These are phyloP conservation scores for Syrrhaptes paradoxus DNA, from an alignment of 2,113 vertebrate species.

Conservation along the genomic window DNA sequence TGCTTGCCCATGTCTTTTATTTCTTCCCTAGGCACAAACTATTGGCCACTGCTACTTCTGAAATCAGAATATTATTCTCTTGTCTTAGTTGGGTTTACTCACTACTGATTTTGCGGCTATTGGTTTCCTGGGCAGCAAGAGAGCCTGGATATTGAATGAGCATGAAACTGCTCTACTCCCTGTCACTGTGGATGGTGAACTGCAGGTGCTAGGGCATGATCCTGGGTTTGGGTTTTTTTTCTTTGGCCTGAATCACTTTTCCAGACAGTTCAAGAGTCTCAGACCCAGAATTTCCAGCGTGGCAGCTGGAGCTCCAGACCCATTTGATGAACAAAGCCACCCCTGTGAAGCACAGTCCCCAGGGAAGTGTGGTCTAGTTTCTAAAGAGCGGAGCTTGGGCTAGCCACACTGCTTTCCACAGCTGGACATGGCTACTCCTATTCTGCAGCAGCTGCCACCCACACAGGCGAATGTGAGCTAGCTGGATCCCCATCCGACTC, in stretches of 20 bases:
- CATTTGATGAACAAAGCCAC: not conserved
- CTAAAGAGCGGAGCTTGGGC: not conserved
- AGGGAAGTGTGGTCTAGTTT: conserved; percentile 21
- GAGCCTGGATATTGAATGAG: not conserved
- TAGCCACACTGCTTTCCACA: conserved; percentile 33
- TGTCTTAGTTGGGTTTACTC: conserved; percentile 10
- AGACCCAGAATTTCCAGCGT: not conserved
- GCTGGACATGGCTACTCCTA: conserved; percentile 11
- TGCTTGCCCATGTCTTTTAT: not conserved
- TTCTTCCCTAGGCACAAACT: conserved; percentile 2
- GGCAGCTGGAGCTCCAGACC: conserved; percentile 8
- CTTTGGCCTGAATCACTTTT: not conserved
- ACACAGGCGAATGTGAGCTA: not conserved
- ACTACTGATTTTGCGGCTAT: not conserved
- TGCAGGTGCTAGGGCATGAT: not conserved
- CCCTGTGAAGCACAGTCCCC: not conserved
- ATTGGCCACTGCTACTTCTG: not conserved
- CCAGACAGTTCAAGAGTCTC: not conserved
- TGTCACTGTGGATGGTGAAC: not conserved
- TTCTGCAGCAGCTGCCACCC: conserved; percentile 35
- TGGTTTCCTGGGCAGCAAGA: conserved; percentile 28
- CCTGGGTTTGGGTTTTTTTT: not conserved
- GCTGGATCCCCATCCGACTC: not conserved
- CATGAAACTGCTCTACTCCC: not conserved
- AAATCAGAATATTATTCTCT: not conserved